Evolutionary conservation across 2,113 vertebrate species (phyloP).

Genomic region (Mesocricetus auratus): DNA sequence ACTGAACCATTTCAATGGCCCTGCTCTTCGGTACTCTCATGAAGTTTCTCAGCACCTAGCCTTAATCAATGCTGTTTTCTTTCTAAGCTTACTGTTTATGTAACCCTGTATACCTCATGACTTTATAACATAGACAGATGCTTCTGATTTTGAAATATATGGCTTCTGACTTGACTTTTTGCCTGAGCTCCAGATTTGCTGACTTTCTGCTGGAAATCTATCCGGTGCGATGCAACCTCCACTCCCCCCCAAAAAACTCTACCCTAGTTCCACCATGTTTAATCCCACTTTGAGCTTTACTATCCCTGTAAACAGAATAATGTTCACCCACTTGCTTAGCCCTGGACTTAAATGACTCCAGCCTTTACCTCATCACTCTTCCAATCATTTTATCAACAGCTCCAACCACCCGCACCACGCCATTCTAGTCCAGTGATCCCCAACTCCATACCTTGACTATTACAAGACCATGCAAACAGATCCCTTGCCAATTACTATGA

Average conservation of each 20-base stretch:
- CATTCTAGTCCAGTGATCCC: neutral
- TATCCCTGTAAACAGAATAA: neutral
- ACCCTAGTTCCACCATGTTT: neutral
- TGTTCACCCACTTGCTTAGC: neutral
- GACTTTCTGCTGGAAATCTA: neutral
- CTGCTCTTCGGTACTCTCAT: neutral
- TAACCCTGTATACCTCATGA: neutral
- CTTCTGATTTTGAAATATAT: neutral
- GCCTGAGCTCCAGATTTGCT: neutral
- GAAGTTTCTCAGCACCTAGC: neutral
- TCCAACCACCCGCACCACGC: neutral
- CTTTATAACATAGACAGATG: neutral
- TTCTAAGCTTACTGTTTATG: neutral
- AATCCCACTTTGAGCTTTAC: neutral
- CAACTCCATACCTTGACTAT: neutral
- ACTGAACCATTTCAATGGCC: neutral
- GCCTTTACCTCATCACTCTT: neutral
- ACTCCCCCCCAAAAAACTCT: accelerated
- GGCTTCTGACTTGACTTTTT: neutral
- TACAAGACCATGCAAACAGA: neutral
- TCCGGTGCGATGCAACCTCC: neutral
- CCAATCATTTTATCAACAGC: neutral
- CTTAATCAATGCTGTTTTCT: neutral
- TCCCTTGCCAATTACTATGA: neutral
- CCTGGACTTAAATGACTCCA: neutral